phyloP scores from a whole-genome alignment of 1,140 invertebrate species.

The Kradibia gibbosae region DNA sequence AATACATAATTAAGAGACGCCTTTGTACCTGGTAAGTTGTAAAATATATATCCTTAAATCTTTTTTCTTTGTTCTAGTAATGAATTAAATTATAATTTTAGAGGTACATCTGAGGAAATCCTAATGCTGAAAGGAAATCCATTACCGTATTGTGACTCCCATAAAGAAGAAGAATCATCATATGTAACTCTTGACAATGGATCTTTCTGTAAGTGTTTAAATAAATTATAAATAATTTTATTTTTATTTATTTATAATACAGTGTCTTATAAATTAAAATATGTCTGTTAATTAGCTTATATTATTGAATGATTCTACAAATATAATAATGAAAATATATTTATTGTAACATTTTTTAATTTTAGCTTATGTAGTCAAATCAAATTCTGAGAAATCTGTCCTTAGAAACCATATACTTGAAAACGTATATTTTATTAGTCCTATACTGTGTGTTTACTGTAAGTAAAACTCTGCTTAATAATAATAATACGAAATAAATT shows the following conservation, averaged over 20 bases:
- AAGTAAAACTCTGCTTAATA: constrained; percentile 60
- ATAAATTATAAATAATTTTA: constrained; percentile 2
- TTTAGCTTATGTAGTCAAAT: constrained; percentile 66
- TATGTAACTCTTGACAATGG: constrained; percentile 70
- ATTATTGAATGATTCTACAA: neutral
- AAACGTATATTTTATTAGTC: constrained; percentile 72
- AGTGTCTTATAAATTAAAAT: neutral
- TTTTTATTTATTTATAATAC: neutral
- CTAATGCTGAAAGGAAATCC: constrained; percentile 72
- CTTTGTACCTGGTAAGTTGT: constrained; percentile 46
- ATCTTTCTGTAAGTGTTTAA: constrained; percentile 61
- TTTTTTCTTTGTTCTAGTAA: neutral
- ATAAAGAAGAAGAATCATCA: constrained; percentile 69
- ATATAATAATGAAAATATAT: neutral
- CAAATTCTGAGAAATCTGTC: constrained; percentile 56
- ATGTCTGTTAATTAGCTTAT: neutral
- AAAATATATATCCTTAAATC: neutral
- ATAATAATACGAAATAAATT: constrained; percentile 23
- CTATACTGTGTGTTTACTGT: constrained; percentile 74
- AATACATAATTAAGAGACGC: constrained; percentile 33
- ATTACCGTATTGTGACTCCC: constrained; percentile 67
- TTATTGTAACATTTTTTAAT: constrained; percentile 45
- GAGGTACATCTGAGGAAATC: constrained; percentile 67
- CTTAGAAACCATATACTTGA: constrained; percentile 62
- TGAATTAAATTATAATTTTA: constrained; percentile 45